A percentile compares a stretch with the other conserved stretches of the same genome.
These are phyloP conservation scores for Rhagophthalmus giganteus DNA, from an alignment of 2,888 invertebrate genomes.

Conservation along the genomic window DNA sequence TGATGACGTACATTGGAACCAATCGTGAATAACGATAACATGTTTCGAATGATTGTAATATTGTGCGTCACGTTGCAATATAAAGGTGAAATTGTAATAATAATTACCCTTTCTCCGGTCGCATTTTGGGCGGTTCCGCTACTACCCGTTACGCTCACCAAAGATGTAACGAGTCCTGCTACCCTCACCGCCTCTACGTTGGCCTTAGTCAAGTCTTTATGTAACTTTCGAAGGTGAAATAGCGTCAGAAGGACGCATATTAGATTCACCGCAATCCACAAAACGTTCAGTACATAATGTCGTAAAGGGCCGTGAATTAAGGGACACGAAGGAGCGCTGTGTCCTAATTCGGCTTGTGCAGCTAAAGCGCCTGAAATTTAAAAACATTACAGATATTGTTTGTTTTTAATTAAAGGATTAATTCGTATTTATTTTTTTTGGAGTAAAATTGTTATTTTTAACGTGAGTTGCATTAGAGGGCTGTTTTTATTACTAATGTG, in stretches of 20 bases:
- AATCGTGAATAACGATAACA: no score
- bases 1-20: no score
- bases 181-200: conserved; percentile 83
- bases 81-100: no score
- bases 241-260: conserved; percentile 83
- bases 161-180: conserved; percentile 79
- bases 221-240: conserved; percentile 80
- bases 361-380: conserved; percentile 70
- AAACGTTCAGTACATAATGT: conserved; percentile 86
- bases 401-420: no score
- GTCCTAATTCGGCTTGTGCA: conserved; percentile 75
- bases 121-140: conserved; percentile 58
- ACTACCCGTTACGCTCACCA: conserved; percentile 77
- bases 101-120: conserved; percentile 43
- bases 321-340: conserved; percentile 82
- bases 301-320: conserved; percentile 84
- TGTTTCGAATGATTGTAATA: no score
- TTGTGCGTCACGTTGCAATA: no score
- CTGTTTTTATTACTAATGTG: no score
- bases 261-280: conserved; percentile 88
- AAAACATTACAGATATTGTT: no score
- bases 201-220: conserved; percentile 79
- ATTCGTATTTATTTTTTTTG: no score
- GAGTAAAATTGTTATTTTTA: no score
- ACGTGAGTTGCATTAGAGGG: no score